Evolutionary conservation across 1,140 invertebrate genomes (phyloP), one percentile per base, ranked within the genome.

Genomic region (Ctenoplectra terminalis): DNA sequence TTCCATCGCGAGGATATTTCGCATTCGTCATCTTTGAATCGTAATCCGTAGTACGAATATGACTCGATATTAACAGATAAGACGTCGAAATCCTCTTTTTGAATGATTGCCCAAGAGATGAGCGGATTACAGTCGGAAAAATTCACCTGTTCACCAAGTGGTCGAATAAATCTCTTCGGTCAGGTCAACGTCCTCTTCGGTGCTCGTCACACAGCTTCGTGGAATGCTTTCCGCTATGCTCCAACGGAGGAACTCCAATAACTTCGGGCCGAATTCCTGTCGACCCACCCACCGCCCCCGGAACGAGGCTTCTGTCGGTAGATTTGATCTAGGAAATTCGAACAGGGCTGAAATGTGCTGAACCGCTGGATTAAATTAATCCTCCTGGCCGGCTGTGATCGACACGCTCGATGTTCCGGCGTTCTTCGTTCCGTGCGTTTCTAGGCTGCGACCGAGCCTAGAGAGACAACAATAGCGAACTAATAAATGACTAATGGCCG

Each of bases 301-400:
- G 46, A 80, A 78, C 73, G 54, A 37, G 74, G 84, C 81, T 82
- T 56, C 79, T 71, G 80, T 85, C 85, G 63, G 63, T 63, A 82
- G 85, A 86, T 86, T 72, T 72, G 80, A 86, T 86, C 84, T 82
- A 60, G 80, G 80, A 82, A 75, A 81, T 75, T 86, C 67, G 85
- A 85, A 72, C 72, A 40, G 11, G 69, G 70, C 52, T 77, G 72
- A 86, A 85, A 86, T 31, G 77, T 48, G 71, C 70, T 34, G 84
- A 73, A 77, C 64, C 66, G 43, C 66, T 56, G 70, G 72, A 66
- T 66, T 71, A 85, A 75, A 86, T 86, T 82, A 85, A 85, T 84
- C 80, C 40, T 82, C 48, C n/a, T 58, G 52, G 20, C 26, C 69
- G 58, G 74, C 54, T 73, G 72, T 72, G 52, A 81, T 77, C 66